Evolutionary conservation across 2,888 invertebrate genomes (phyloP), one percentile per base, ranked within the genome.

Genomic region (Temnothorax unifasciatus): DNA sequence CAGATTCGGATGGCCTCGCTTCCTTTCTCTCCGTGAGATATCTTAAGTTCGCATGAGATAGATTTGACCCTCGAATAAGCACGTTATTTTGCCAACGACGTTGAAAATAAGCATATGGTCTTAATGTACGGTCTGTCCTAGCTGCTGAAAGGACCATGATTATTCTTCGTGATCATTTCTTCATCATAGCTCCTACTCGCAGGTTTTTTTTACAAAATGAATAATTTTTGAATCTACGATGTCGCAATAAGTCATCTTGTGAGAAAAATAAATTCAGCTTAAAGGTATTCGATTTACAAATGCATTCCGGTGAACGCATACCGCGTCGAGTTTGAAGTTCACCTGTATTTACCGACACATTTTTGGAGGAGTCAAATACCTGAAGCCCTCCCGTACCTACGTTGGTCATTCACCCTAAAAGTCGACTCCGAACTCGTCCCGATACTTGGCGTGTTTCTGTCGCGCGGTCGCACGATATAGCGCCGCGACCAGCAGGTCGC

Each of bases 271-370:
- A 77, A 68, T 57, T 57, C 21, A 13, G 3, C 1, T 25, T 25
- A 38, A 57, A 3, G 21, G 13, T 15, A 3, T 44, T 34, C 44
- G 44, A 66, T 54, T 57, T 41, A 66, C 44, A n/a, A 38, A 82
- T 66, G 50, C 71, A 57, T 38, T 34, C 41, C 63, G 13, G 34
- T 1, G 77, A 57, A 44, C 66, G 77, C 76, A 13, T 76, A 61
- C 6, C 21, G 64, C 77, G 21, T 66, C 77, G 34, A 54, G 77
- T n/a, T 44, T 66, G 44, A 29, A 66, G 66, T 66, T 77, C 66
- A 77, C 66, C 52, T 68, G 63, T 84, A 77, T 73, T 83, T 85
- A 61, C 84, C 84, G 75, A 68, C 57, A 74, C 57, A 73, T 79
- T 75, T 85, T 83, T 50, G 63, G 34, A 66, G 44, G 54, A 77